Conservation (phyloP, 2,888 invertebrate species). For the Drosophila kambysellisi region DNA sequence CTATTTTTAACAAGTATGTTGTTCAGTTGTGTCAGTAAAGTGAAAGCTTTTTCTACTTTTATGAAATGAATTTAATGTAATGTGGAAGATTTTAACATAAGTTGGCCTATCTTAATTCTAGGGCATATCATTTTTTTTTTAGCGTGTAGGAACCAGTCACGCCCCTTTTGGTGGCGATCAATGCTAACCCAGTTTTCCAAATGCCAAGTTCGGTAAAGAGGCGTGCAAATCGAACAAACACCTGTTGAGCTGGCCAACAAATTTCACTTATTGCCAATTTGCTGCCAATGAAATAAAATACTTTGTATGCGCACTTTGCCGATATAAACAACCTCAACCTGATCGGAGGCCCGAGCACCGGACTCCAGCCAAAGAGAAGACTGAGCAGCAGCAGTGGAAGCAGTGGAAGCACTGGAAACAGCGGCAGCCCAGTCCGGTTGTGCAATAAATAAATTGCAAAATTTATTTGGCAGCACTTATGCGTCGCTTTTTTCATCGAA, state of each 20-base stretch:
- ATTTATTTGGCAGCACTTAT: conserved; percentile 78
- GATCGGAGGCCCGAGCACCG: conserved; percentile 23
- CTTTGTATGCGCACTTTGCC: conserved; percentile 62
- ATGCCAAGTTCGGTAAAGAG: conserved; percentile 11
- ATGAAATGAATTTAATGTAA: not conserved
- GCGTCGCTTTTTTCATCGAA: conserved; percentile 78
- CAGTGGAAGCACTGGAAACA: conserved; percentile 28
- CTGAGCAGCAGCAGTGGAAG: conserved; percentile 42
- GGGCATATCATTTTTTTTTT: not conserved
- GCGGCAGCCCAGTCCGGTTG: conserved; percentile 59
- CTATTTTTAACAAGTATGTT: not conserved
- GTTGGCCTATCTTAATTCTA: not conserved
- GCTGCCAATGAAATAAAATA: conserved; percentile 78
- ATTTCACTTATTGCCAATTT: conserved; percentile 79
- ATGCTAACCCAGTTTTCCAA: conserved; percentile 63
- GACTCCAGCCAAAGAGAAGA: conserved; percentile 1
- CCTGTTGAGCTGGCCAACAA: conserved; percentile 73
- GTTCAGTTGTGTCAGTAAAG: not conserved
- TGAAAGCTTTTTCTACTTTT: not conserved
- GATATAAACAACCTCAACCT: conserved; percentile 47
- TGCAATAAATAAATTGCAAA: conserved; percentile 77
- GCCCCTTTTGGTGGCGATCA: conserved; percentile 33
- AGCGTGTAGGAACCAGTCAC: conserved; percentile 30
- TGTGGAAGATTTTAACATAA: not conserved
- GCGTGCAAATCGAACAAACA: conserved; percentile 32